Percentiles rank a stretch among this genome's conserved stretches.
Evolutionary conservation across 2,888 invertebrate genomes (phyloP).

Genomic region (Cecidostiba fungosa): DNA sequence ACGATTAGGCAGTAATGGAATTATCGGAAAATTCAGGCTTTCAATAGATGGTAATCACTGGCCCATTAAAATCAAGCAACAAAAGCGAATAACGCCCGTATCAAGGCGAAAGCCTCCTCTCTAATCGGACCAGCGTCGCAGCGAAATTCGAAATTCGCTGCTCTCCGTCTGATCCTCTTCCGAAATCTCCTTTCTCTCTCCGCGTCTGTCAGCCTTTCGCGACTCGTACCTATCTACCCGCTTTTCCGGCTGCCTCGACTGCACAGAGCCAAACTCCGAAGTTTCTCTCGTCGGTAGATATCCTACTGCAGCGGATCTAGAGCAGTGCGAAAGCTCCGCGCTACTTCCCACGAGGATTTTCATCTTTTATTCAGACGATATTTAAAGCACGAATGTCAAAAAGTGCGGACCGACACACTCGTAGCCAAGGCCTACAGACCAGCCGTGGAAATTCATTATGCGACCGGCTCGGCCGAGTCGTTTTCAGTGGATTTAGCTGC

Average conservation of each 20-base stretch:
- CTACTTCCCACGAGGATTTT: constrained; percentile 50
- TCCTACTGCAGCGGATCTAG: not conserved
- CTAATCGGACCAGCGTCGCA: not conserved
- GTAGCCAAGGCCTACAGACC: not conserved
- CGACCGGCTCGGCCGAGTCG: not conserved
- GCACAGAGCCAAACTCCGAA: not conserved
- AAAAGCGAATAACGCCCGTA: too few relatives aligned
- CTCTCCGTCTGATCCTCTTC: not conserved
- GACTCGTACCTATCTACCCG: not conserved
- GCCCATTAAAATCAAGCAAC: too few relatives aligned
- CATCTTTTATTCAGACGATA: constrained; percentile 62
- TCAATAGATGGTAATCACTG: too few relatives aligned
- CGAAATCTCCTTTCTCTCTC: not conserved
- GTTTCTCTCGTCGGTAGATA: not conserved
- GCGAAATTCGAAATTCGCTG: not conserved
- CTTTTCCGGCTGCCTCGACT: not conserved
- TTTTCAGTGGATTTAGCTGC: too few relatives aligned
- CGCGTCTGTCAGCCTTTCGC: not conserved
- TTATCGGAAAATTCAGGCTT: too few relatives aligned
- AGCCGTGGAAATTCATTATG: not conserved
- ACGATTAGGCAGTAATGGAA: too few relatives aligned
- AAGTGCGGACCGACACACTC: not conserved
- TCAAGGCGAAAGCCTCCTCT: not conserved
- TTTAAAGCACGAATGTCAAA: constrained; percentile 37
- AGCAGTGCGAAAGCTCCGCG: constrained; percentile 17